Conservation (phyloP, 2,797 vertebrate species). For the Euphonia xanthogaster region DNA sequence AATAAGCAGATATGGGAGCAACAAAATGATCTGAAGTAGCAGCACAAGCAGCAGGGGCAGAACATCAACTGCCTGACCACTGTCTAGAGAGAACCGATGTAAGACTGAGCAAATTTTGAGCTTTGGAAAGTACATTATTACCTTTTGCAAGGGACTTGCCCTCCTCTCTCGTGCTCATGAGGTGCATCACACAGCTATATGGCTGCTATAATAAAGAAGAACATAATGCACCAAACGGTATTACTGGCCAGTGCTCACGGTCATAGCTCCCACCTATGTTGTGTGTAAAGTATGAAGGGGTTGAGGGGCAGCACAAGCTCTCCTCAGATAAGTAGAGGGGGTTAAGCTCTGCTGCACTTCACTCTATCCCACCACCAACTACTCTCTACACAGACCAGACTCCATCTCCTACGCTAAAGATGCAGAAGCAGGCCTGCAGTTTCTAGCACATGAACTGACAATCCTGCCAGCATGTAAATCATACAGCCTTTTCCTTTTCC, state of each 20-base stretch:
- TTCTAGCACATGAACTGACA: background rate
- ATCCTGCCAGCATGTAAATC: background rate
- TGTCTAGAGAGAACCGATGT: background rate
- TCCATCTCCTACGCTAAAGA: background rate
- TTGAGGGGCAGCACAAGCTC: background rate
- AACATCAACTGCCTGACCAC: background rate
- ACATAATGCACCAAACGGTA: background rate
- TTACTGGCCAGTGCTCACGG: background rate
- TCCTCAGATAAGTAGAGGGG: background rate
- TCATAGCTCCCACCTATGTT: background rate
- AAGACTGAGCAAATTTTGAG: background rate
- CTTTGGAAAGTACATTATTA: background rate
- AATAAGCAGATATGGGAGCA: background rate
- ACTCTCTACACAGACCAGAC: background rate
- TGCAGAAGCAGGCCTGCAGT: background rate
- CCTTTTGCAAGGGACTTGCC: background rate
- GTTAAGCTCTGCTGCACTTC: background rate
- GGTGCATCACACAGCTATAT: rapidly evolving
- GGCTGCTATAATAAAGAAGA: background rate
- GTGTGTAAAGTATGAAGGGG: background rate
- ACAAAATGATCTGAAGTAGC: background rate
- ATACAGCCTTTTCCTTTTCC: background rate
- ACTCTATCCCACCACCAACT: background rate
- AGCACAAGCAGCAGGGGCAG: background rate
- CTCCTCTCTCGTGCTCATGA: background rate